phyloP scores from a whole-genome alignment of 2,797 vertebrate species.

The Novumbra hubbsi region DNA sequence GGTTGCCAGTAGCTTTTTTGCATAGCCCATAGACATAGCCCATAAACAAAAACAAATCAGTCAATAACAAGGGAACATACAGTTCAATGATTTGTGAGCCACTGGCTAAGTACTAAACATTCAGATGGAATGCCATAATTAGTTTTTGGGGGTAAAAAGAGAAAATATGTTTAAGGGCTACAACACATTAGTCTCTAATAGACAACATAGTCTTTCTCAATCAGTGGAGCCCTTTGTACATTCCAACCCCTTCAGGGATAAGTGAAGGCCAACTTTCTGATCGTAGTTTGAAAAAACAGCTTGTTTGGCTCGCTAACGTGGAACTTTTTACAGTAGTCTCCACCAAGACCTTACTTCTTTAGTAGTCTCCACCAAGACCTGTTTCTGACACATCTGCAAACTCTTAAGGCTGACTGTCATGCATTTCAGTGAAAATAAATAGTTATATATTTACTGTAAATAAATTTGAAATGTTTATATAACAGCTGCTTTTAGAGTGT shows the following conservation, averaged over 20 bases:
- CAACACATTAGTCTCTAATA: neutral
- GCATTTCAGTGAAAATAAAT: neutral
- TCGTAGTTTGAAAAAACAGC: neutral
- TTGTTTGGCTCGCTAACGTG: neutral
- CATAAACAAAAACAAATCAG: conserved; percentile 1
- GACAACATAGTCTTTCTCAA: neutral
- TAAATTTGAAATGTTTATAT: too few species aligned
- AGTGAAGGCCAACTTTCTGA: neutral
- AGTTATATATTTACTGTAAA: neutral
- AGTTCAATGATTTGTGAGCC: neutral
- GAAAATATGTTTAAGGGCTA: neutral
- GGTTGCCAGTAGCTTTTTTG: neutral
- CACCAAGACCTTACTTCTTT: neutral
- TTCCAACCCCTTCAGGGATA: neutral
- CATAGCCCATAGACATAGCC: neutral
- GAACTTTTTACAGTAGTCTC: neutral
- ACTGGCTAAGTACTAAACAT: conserved; percentile 11
- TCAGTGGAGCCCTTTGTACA: neutral
- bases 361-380: neutral
- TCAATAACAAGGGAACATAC: conserved; percentile 19
- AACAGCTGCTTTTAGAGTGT: too few species aligned
- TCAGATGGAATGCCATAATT: conserved; percentile 29
- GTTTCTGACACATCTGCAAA: neutral
- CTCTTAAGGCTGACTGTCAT: neutral
- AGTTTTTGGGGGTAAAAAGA: conserved; percentile 8